Percentiles rank a stretch among this genome's conserved stretches.
Evolutionary conservation across 92 coral and sea anemone species (phyloP).

Genomic region (Nematostella vectensis): DNA sequence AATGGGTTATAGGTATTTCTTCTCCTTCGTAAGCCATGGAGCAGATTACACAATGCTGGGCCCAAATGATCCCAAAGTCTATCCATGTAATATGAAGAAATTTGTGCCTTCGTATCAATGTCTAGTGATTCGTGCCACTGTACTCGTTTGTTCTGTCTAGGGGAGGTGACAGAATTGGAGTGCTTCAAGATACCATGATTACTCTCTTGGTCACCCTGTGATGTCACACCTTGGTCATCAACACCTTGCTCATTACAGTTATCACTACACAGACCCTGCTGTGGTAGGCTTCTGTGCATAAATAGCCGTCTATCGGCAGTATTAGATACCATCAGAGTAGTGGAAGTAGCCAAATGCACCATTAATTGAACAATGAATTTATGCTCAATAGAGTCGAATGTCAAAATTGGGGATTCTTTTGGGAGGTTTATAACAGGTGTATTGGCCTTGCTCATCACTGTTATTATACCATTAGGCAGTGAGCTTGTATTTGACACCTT

Average conservation of each 20-base stretch:
- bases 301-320: slow-evolving; percentile 15
- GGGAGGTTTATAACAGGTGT: slow-evolving; percentile 41
- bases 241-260: slow-evolving; percentile 4
- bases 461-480: slow-evolving; percentile 39
- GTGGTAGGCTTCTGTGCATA: slow-evolving; percentile 34
- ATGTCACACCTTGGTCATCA: slow-evolving; percentile 2
- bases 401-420: slow-evolving; percentile 37
- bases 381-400: slow-evolving; percentile 52
- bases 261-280: slow-evolving; percentile 16
- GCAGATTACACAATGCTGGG: slow-evolving; percentile 30
- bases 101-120: slow-evolving; percentile 37
- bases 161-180: slow-evolving; percentile 34
- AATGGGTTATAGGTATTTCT: neutral
- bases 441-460: slow-evolving; percentile 29
- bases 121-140: slow-evolving; percentile 71
- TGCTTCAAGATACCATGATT: slow-evolving; percentile 73
- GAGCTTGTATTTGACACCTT: neutral
- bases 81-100: slow-evolving; percentile 51
- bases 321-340: slow-evolving; percentile 39
- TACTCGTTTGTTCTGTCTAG: slow-evolving; percentile 63
- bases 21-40: slow-evolving; percentile 30
- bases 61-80: slow-evolving; percentile 68
- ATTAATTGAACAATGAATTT: slow-evolving; percentile 50
- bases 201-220: slow-evolving; percentile 24
- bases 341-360: slow-evolving; percentile 50